Percentiles rank a stretch among this genome's conserved stretches.
phyloP scores from a whole-genome alignment of 2,113 vertebrate genomes.

The Chloebia gouldiae region DNA sequence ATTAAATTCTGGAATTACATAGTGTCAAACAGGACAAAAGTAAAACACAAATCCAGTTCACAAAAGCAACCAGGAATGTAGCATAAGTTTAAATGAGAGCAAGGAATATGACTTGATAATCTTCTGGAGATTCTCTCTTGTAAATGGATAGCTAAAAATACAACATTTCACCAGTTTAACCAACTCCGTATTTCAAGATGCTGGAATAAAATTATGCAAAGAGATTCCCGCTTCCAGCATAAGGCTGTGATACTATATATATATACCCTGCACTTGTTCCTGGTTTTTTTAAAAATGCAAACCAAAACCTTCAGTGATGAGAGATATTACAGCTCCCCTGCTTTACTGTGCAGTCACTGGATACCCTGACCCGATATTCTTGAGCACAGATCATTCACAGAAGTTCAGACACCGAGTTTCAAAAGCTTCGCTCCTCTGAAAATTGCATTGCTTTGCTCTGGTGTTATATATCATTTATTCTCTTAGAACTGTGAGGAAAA shows the following conservation, averaged over 20 bases:
- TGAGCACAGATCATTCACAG: not conserved
- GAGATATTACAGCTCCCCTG: not conserved
- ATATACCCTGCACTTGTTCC: constrained; percentile 18
- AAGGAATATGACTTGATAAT: not conserved
- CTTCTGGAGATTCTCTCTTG: not conserved
- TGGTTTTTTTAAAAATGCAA: constrained; percentile 42
- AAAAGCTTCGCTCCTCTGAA: not conserved
- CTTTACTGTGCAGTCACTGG: not conserved
- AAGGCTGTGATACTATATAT: not conserved
- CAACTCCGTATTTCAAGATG: not conserved
- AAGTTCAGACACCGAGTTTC: not conserved
- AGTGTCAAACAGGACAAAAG: not conserved
- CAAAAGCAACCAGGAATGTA: not conserved
- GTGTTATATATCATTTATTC: not conserved
- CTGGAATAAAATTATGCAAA: not conserved
- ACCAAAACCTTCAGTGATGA: not conserved
- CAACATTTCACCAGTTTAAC: not conserved
- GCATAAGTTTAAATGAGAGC: not conserved
- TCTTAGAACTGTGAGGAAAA: not conserved
- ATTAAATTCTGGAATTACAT: not conserved
- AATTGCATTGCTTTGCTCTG: not conserved
- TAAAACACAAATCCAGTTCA: not conserved
- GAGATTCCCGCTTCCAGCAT: not conserved
- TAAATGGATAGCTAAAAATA: not conserved
- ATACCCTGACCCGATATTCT: not conserved